Conservation (phyloP, 2,113 vertebrate species). For the Pituophis catenifer region DNA sequence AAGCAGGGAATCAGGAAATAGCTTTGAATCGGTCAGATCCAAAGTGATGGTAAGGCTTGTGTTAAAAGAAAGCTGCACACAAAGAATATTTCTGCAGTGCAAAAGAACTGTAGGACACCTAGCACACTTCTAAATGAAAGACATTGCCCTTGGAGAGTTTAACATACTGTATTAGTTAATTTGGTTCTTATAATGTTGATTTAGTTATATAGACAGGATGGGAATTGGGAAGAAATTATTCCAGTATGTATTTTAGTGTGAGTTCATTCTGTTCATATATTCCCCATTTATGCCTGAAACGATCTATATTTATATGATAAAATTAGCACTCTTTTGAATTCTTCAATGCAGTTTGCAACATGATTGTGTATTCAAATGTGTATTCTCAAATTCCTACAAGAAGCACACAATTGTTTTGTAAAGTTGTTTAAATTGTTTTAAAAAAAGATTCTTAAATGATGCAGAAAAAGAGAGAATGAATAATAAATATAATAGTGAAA, state of each 20-base stretch:
- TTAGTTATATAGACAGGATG: neutral
- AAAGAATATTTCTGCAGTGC: neutral
- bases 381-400: neutral
- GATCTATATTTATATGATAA: neutral
- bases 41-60: slow-evolving; percentile 73
- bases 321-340: neutral
- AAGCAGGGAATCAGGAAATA: slow-evolving; percentile 70
- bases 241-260: neutral
- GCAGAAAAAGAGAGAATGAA: neutral
- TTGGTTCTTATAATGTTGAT: neutral
- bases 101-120: neutral
- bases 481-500: neutral
- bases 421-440: neutral
- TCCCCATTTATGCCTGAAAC: neutral
- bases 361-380: neutral
- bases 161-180: neutral
- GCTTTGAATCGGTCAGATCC: slow-evolving; percentile 74
- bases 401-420: neutral
- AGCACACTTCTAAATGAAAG: neutral
- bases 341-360: neutral
- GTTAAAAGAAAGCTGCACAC: slow-evolving; percentile 70
- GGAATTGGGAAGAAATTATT: neutral
- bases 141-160: neutral
- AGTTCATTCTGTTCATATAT: neutral
- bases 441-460: neutral